Conservation (phyloP, 2,888 invertebrate genomes). For the Phalera bucephala region DNA sequence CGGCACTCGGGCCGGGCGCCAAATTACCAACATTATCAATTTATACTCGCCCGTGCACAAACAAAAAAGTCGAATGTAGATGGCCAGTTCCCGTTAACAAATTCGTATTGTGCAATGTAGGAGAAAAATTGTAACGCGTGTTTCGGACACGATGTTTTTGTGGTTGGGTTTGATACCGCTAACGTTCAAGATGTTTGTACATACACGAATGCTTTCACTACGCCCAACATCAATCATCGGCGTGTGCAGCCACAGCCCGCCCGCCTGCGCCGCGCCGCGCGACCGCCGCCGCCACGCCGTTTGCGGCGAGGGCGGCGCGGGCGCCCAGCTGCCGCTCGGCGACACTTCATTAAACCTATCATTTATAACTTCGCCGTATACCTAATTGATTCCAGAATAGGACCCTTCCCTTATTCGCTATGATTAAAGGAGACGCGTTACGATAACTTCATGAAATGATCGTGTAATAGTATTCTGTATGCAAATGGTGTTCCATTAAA, state of each 20-base stretch:
- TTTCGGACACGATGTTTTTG: conserved; percentile 64
- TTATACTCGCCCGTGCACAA: conserved; percentile 77
- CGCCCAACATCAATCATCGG: conserved; percentile 63
- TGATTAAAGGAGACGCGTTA: too few relatives aligned
- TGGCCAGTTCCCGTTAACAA: conserved; percentile 80
- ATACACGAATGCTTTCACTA: conserved; percentile 72
- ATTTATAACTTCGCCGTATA: conserved; percentile 35
- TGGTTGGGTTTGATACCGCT: conserved; percentile 72
- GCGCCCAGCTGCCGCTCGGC: conserved; percentile 17
- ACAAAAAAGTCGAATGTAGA: conserved; percentile 80
- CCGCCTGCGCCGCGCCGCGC: not conserved
- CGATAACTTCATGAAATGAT: too few relatives aligned
- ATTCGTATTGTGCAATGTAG: conserved; percentile 82
- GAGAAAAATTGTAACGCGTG: conserved; percentile 79
- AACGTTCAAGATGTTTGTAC: conserved; percentile 55
- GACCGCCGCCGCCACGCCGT: conserved; percentile 3
- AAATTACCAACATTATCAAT: conserved; percentile 83
- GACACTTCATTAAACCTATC: conserved; percentile 44
- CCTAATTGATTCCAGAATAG: conserved; percentile 26
- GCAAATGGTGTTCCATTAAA: too few relatives aligned
- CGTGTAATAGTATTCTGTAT: too few relatives aligned
- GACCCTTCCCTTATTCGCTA: too few relatives aligned
- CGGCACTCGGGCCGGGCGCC: conserved; percentile 76
- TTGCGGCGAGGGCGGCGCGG: conserved; percentile 3
- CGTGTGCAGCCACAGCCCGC: conserved; percentile 15